Percentiles rank a stretch among this genome's conserved stretches.
phyloP scores from a whole-genome alignment of 2,797 vertebrate species.

The Clarias fuscus region DNA sequence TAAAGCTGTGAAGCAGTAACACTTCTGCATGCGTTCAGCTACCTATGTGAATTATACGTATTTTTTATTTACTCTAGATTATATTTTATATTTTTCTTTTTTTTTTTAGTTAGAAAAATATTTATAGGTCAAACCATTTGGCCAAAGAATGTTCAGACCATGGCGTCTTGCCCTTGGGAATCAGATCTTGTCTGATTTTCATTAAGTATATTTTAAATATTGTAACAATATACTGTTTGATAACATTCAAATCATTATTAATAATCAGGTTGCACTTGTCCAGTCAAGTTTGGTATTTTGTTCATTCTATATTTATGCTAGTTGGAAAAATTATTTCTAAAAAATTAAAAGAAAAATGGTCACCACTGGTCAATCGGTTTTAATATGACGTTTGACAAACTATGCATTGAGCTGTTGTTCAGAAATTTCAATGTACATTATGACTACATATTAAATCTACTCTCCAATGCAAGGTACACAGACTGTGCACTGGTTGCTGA shows the following conservation, averaged over 20 bases:
- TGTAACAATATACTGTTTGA: background rate
- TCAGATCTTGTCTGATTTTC: background rate
- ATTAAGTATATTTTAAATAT: background rate
- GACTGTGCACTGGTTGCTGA: background rate
- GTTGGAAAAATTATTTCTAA: background rate
- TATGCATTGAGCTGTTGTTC: background rate
- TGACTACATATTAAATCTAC: background rate
- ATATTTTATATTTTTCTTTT: background rate
- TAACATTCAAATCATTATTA: background rate
- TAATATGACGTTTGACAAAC: background rate
- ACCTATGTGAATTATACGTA: background rate
- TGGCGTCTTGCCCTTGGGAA: background rate
- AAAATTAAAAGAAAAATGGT: background rate
- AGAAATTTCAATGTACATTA: background rate
- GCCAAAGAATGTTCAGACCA: background rate
- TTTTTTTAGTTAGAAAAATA: background rate
- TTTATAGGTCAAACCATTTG: background rate
- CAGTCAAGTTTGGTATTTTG: background rate
- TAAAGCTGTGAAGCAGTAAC: background rate
- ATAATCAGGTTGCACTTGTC: background rate
- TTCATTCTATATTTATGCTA: background rate
- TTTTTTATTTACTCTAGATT: background rate
- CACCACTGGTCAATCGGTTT: background rate
- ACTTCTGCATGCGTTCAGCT: too few relatives aligned
- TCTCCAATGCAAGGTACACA: background rate